phyloP scores from a whole-genome alignment of 2,797 vertebrate species.

The Synanceia verrucosa region DNA sequence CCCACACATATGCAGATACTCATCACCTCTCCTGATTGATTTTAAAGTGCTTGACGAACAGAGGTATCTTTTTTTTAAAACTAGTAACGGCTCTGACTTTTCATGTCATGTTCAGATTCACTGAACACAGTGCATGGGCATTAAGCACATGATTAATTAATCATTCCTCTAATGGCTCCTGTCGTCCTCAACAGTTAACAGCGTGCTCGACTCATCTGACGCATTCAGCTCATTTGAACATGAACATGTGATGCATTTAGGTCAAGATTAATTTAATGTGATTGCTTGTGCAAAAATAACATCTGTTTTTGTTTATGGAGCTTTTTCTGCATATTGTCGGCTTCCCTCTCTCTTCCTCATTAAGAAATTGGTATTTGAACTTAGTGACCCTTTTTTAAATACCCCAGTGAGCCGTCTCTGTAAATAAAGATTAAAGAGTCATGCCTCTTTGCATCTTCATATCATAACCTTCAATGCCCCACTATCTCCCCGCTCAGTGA shows the following conservation, averaged over 20 bases:
- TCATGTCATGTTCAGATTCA: constrained; percentile 31
- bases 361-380: constrained; percentile 56
- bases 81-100: constrained; percentile 27
- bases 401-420: constrained; percentile 42
- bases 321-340: constrained; percentile 19
- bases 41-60: constrained; percentile 30
- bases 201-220: constrained; percentile 24
- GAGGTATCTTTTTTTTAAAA: constrained; percentile 34
- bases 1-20: background rate
- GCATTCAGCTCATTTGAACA: too few species aligned
- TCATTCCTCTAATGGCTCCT: constrained; percentile 55
- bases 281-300: constrained; percentile 32
- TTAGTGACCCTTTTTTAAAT: constrained; percentile 37
- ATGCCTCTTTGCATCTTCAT: constrained; percentile 35
- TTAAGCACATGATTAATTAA: constrained; percentile 65
- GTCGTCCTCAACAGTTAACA: constrained; percentile 26
- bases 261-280: constrained; percentile 43
- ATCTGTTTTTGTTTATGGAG: constrained; percentile 19
- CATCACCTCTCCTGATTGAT: constrained; percentile 39
- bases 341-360: constrained; percentile 32
- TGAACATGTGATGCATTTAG: constrained; percentile 30
- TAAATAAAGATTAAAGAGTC: constrained; percentile 52
- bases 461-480: constrained; percentile 12
- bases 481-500: constrained; percentile 12
- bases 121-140: constrained; percentile 33